Base-by-base conservation (phyloP, 1,140 invertebrate genomes). In the Chelonus insularis region DNA sequence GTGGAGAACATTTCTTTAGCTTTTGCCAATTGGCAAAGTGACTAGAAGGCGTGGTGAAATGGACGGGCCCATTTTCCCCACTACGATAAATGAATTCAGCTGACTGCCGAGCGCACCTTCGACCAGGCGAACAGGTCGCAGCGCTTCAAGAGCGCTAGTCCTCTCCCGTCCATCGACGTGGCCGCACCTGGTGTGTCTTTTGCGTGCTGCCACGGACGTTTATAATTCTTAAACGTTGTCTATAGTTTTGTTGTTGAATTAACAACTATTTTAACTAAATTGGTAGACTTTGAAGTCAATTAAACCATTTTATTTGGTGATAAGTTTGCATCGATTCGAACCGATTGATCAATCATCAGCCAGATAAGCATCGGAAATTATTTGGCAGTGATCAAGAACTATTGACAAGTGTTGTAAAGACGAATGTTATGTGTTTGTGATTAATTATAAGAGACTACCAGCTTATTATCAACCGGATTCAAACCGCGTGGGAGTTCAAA, bases 141-240 rank as follows among this genome's bases (percentile, higher is more conserved):
- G 67, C 70, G 72, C 70, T 68, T 56, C 59, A 62, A 69, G 51
- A 68, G 68, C 71, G 70, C 72, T 78, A 81, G 79, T 81, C 72
- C 71, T 77, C 72, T 78, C 71, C 71, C 76, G 75, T 78, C 74
- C 77, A 79, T 75, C 78, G 78, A 72, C 70, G 77, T 73, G 78
- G 73, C 70, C 70, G 68, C 73, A 78, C 71, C 74, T 64, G 65
- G 68, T 68, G 68, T 68, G 62, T 69, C 63, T 41, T 54, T 48
- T 39, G 45, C 43, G 57, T 65, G 60, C 60, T 20, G 64, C 64
- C 64, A 65, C 64, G 60, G 60, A 54, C 57, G 45, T 57, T 50
- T 39, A 34, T 12, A 39, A 29, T 39, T 29, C 9, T 39, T 16
- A 14, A 14, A 14, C 8, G 16, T 43, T 18, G 8, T 18, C 41